phyloP scores from a whole-genome alignment of 1,140 invertebrate genomes.

The Leptopilina boulardi region DNA sequence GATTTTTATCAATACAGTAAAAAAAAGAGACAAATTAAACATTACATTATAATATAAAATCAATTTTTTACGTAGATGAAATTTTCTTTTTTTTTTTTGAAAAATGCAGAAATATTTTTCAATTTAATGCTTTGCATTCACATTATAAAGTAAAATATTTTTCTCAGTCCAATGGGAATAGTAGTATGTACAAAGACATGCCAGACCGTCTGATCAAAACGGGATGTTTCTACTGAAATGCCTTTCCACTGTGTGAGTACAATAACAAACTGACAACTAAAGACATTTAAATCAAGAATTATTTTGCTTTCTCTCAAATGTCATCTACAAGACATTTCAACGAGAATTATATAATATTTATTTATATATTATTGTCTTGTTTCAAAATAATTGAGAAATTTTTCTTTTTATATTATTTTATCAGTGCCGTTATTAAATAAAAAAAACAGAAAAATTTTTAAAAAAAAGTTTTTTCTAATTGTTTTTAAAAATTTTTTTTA shows the following conservation, averaged over 20 bases:
- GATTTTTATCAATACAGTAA: no score
- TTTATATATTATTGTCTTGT: no score
- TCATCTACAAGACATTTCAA: not conserved
- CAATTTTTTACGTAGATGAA: not conserved
- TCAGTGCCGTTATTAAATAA: no score
- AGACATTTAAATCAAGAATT: not conserved
- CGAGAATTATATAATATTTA: not conserved
- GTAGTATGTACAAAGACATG: not conserved
- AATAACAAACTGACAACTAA: not conserved
- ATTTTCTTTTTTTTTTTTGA: not conserved
- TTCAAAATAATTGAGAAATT: no score
- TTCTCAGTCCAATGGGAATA: not conserved
- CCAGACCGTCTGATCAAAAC: conserved; percentile 14
- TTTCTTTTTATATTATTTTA: no score
- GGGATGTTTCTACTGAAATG: conserved; percentile 19
- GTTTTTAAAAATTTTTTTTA: no score
- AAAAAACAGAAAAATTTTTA: no score
- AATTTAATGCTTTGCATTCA: not conserved
- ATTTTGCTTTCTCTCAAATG: not conserved
- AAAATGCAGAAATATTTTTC: not conserved
- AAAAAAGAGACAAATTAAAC: no score
- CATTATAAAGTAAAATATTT: not conserved
- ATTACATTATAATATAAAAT: not conserved
- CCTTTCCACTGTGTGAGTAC: not conserved
- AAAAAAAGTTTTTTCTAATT: no score